Evolutionary conservation across 2,113 vertebrate genomes (phyloP), one percentile per base, ranked within the genome.

Genomic region (Trachemys scripta): DNA sequence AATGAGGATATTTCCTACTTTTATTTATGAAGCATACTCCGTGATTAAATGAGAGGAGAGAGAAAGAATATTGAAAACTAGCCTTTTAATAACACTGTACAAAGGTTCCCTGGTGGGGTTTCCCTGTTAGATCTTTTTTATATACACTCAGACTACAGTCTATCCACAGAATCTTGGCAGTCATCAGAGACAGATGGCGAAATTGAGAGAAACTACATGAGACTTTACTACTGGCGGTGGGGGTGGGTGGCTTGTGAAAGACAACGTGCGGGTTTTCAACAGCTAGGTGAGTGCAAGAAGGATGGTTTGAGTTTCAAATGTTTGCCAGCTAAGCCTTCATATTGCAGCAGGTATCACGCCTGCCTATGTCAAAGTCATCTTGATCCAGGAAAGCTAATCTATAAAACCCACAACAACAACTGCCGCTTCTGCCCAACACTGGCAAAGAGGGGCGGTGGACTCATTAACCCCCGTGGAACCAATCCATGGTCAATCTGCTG

Each of bases 1-100:
- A 72, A 87, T 87, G 80, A 25, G 45, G 49, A 89, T n/a, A 53
- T 78, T 84, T 85, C 72, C 53, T 29, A 38, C 57, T 80, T 93
- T 92, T 96, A 95, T 96, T 96, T 96, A 97, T 80, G 94, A 96
- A 80, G 88, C 85, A 90, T 88, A 85, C 87, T 90, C 80, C 75
- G 88, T 96, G 96, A 96, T 96, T 97, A 95, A 97, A 90, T 87
- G 92, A 91, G 85, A 94, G 80, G 27, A 79, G 69, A 81, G 93
- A 72, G 83, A 88, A 90, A 94, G 54, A 93, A 69, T 62, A 51
- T 76, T 89, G 80, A 97, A 82, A 88, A 86, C 94, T 90, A 88
- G 93, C 88, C 90, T 95, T 90, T 96, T 90, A 96, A 94, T 90
- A 97, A 97, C 82, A 75, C 86, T 53, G 27, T 29, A 76, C 17